Evolutionary conservation across 2,888 invertebrate species (phyloP).

Genomic region (Lasioglossum malachurum): DNA sequence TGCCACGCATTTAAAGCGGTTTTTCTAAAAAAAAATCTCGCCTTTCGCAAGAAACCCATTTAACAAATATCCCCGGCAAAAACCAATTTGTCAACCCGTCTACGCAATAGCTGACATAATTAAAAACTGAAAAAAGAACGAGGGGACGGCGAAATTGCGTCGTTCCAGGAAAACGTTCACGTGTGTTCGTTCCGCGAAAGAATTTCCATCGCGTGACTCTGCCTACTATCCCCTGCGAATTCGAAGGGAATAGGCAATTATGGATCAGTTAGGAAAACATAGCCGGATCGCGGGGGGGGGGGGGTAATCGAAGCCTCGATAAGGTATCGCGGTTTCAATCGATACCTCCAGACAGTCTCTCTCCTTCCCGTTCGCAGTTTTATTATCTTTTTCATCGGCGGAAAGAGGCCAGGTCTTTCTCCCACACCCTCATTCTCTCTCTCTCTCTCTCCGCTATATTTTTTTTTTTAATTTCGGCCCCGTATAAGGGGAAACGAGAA

Average conservation of each 20-base stretch:
- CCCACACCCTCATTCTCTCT: background rate
- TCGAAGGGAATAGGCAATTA: background rate
- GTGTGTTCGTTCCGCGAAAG: conserved; percentile 1
- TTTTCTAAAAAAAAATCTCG: too few species aligned
- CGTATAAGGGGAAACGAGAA: conserved; percentile 16
- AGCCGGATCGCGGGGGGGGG: background rate
- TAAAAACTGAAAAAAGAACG: background rate
- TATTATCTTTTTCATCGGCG: conserved; percentile 1
- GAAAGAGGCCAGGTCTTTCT: background rate
- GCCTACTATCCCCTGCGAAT: background rate
- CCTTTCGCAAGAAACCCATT: too few species aligned
- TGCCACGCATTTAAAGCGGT: too few species aligned
- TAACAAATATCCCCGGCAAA: background rate
- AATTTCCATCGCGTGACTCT: conserved; percentile 10
- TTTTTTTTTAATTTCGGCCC: conserved; percentile 11
- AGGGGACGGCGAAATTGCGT: background rate
- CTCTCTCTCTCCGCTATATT: background rate
- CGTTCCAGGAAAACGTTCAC: background rate
- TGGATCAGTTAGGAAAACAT: background rate
- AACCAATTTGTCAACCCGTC: background rate
- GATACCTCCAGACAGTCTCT: background rate
- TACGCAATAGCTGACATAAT: background rate
- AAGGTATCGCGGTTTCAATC: conserved; percentile 17
- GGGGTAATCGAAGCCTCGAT: conserved; percentile 7
- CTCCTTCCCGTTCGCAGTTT: background rate